Evolutionary conservation across 2,888 invertebrate genomes (phyloP).

Genomic region (Carterocephalus palaemon): DNA sequence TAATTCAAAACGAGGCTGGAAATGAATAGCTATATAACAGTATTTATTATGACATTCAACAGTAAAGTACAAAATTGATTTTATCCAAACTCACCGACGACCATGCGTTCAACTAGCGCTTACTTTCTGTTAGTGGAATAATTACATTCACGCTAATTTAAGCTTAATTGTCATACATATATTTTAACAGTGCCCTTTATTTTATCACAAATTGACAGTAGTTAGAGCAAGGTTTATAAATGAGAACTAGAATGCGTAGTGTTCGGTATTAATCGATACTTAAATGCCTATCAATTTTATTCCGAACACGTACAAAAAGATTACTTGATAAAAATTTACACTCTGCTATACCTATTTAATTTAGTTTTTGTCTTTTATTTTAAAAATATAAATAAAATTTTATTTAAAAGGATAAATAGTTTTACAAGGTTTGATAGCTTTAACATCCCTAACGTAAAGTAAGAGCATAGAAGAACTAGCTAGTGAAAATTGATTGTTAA

Average conservation of each 20-base stretch:
- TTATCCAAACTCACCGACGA: constrained; percentile 59
- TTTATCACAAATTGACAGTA: constrained; percentile 25
- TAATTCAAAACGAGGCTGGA: constrained; percentile 53
- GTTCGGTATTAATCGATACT: constrained; percentile 4
- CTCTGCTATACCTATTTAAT: neutral
- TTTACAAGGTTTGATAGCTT: no score
- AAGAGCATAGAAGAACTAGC: no score
- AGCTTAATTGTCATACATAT: constrained; percentile 9
- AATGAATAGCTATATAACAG: constrained; percentile 63
- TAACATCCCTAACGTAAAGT: no score
- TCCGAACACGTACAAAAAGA: neutral
- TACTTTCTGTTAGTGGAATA: neutral
- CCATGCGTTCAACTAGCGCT: constrained; percentile 51
- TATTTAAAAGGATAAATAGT: no score
- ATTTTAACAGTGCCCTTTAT: constrained; percentile 22
- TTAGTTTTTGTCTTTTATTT: constrained; percentile 7
- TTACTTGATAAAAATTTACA: neutral
- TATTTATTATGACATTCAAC: constrained; percentile 74
- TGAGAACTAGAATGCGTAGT: constrained; percentile 5
- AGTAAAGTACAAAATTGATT: constrained; percentile 75
- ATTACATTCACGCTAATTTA: constrained; percentile 30
- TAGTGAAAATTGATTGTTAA: neutral
- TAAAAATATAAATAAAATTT: no score
- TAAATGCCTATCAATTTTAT: neutral
- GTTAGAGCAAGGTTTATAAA: constrained; percentile 5